Evolutionary conservation across 2,113 vertebrate genomes (phyloP), one percentile per base, ranked within the genome.

Genomic region (Corvus hawaiiensis): DNA sequence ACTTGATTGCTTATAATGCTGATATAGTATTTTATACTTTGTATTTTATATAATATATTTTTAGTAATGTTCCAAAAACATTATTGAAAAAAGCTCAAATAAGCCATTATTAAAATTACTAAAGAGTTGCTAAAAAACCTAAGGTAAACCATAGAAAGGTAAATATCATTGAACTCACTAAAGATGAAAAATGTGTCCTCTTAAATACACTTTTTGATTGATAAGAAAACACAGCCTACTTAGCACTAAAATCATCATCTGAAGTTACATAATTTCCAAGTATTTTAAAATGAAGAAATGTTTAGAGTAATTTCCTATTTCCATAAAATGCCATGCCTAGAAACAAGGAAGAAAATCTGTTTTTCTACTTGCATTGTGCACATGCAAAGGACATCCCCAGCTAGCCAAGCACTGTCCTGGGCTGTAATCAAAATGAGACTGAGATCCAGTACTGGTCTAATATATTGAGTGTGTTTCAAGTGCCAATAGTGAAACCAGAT

Each of bases 341-440:
- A 91, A 87, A 69, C 1, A 4, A 21, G 9, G 17, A 9, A 84
- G 30, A 67, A 94, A 92, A 81, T 73, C 18, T 68, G 12, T 79
- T 91, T 90, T 55, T 82, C 15, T 61, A 0, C 18, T 92, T 69
- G n/a, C 5, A 48, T 23, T 0, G 0, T 46, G 7, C 12, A 30
- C 20, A 35, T 43, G 26, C 28, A 44, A 51, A 72, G 41, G 49
- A 64, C 20, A 44, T 51, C 17, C 6, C 22, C 44, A 73, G 35
- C 8, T 52, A 95, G 33, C 35, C 62, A 91, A 63, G 14, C 71
- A 48, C 30, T 66, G 32, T 69, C 9, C 21, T 6, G 4, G 26
- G 9, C 23, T 84, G 35, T 72, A 76, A 85, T 66, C 32, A 69
- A 83, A 93, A 64, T 0, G 3, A 59, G 21, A 19, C 26, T n/a